A percentile compares a stretch with the other conserved stretches of the same genome.
phyloP scores from a whole-genome alignment of 2,113 vertebrate species.

The Lagopus muta region DNA sequence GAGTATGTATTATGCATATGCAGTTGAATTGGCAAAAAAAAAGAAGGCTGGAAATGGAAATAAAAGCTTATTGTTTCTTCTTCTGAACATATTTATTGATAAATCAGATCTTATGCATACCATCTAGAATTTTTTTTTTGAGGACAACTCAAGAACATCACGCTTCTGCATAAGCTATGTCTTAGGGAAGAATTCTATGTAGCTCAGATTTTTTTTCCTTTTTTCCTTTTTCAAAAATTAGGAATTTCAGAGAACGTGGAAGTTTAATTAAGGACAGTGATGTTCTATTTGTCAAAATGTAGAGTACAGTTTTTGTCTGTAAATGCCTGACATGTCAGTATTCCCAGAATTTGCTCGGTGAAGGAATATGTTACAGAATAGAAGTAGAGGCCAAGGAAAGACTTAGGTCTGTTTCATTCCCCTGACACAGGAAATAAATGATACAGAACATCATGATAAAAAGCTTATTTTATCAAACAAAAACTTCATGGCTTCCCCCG shows the following conservation, averaged over 20 bases:
- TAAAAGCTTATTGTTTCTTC: conserved; percentile 17
- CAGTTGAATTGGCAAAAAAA: neutral
- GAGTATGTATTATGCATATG: neutral
- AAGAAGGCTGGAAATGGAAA: neutral
- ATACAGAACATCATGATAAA: neutral
- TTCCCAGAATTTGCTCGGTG: neutral
- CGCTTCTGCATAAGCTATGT: neutral
- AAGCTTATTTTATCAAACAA: conserved; percentile 2
- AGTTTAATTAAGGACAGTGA: neutral
- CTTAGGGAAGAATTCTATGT: neutral
- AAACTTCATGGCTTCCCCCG: neutral
- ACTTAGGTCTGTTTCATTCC: neutral
- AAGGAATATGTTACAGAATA: neutral
- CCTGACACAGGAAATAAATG: neutral
- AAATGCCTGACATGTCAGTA: neutral
- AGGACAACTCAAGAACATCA: neutral
- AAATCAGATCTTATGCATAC: neutral
- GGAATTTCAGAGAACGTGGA: conserved; percentile 1
- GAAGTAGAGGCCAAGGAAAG: neutral
- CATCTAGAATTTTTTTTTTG: neutral
- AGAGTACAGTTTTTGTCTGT: neutral
- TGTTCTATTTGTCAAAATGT: conserved; percentile 7
- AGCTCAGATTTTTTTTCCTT: neutral
- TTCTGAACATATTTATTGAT: conserved; percentile 9
- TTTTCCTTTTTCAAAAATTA: neutral